Percentiles rank a stretch among this genome's conserved stretches.
Evolutionary conservation across 2,888 invertebrate genomes (phyloP).

Genomic region (Cactoblastis cactorum): DNA sequence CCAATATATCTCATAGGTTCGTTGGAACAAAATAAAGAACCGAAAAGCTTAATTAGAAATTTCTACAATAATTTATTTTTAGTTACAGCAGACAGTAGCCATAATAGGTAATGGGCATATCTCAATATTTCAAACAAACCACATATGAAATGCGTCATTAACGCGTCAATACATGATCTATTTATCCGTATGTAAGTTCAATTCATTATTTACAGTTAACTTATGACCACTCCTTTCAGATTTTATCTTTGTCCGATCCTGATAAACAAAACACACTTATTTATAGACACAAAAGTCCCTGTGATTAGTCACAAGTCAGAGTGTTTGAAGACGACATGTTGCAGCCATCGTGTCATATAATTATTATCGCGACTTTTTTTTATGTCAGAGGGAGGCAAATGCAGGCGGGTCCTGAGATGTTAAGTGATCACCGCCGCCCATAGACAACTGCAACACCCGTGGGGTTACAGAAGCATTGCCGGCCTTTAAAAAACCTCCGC

Average conservation of each 20-base stretch:
- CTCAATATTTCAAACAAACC: not conserved
- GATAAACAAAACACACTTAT: slow-evolving; percentile 4
- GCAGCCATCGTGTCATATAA: not conserved
- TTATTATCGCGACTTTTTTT: not conserved
- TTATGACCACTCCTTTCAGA: slow-evolving; percentile 10
- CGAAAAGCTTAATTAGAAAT: too few relatives aligned
- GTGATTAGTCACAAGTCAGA: not conserved
- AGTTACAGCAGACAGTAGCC: not conserved
- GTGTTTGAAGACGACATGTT: not conserved
- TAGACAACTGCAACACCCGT: too few relatives aligned
- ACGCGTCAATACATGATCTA: slow-evolving; percentile 13
- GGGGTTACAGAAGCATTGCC: too few relatives aligned
- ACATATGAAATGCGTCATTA: slow-evolving; percentile 1
- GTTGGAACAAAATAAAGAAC: too few relatives aligned
- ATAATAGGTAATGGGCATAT: not conserved
- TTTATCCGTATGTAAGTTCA: not conserved
- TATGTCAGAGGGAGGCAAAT: too few relatives aligned
- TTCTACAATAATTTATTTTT: too few relatives aligned
- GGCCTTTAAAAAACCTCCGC: too few relatives aligned
- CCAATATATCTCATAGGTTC: too few relatives aligned
- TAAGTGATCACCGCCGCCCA: too few relatives aligned
- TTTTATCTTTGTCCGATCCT: slow-evolving; percentile 10
- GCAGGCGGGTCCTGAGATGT: too few relatives aligned
- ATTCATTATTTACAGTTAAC: slow-evolving; percentile 7
- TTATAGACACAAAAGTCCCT: slow-evolving; percentile 8